Conservation (phyloP, 2,888 invertebrate genomes). For the Megamerina dolium region DNA sequence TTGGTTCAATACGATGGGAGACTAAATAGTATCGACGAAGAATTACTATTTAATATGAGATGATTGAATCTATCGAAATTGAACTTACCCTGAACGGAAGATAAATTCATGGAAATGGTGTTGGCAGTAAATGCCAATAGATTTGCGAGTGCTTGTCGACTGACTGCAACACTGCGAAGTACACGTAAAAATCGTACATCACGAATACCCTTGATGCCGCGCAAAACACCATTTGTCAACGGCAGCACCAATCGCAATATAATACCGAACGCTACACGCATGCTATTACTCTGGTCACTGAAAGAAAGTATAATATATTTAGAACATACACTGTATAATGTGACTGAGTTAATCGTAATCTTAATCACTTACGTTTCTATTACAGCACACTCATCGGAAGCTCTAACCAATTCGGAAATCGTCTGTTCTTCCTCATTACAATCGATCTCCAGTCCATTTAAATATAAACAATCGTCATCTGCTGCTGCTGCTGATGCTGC, state of each 20-base stretch:
- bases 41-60: not conserved
- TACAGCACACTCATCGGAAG: constrained; percentile 25
- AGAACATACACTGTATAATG: not conserved
- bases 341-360: not conserved
- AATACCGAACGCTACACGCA: constrained; percentile 44
- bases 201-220: constrained; percentile 43
- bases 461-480: constrained; percentile 23
- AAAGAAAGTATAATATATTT: constrained; percentile 6
- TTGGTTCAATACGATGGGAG: constrained; percentile 44
- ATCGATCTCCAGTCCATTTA: constrained; percentile 35
- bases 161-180: constrained; percentile 38
- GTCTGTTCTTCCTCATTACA: constrained; percentile 36
- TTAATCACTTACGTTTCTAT: constrained; percentile 33
- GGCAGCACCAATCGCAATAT: constrained; percentile 45
- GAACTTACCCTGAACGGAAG: constrained; percentile 46
- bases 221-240: constrained; percentile 42
- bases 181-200: constrained; percentile 39
- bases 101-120: constrained; percentile 45
- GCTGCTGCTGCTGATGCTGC: constrained; percentile 12
- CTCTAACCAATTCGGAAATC: constrained; percentile 35
- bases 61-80: not conserved
- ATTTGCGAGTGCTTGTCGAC: constrained; percentile 43
- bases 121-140: constrained; percentile 47
- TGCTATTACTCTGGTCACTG: constrained; percentile 35
- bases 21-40: constrained; percentile 24